A percentile compares a stretch with the other conserved stretches of the same genome.
These are phyloP conservation scores for Alosa sapidissima DNA, from an alignment of 2,797 vertebrate species.

Conservation along the genomic window DNA sequence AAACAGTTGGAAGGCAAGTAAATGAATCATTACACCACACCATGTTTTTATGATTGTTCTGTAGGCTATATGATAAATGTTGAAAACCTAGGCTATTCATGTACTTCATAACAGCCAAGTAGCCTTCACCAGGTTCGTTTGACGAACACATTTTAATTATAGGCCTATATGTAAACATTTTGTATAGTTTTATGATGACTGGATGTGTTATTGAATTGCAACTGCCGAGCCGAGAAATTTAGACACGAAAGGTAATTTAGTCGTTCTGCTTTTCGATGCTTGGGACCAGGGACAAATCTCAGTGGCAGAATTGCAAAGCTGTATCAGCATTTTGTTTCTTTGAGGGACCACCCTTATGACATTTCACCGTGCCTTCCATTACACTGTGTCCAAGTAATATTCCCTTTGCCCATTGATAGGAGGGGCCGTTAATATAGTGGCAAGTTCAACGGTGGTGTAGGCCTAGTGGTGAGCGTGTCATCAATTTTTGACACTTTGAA, in stretches of 20 bases:
- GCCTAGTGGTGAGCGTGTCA: neutral
- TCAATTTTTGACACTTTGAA: neutral
- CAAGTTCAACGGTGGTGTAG: neutral
- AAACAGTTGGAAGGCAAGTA: constrained; percentile 92
- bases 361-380: neutral
- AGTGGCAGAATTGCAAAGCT: neutral
- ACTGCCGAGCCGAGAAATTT: neutral
- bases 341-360: constrained; percentile 6
- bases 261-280: neutral
- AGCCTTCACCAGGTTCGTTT: neutral
- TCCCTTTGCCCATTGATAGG: neutral
- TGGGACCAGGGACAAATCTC: neutral
- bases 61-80: neutral
- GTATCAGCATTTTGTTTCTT: constrained; percentile 5
- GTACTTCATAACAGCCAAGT: neutral
- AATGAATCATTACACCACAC: constrained; percentile 3
- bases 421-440: constrained; percentile 13
- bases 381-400: neutral
- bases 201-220: neutral
- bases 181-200: neutral
- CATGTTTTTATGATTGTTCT: neutral
- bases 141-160: neutral
- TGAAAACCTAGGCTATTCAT: neutral
- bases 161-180: neutral
- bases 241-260: neutral